These are phyloP conservation scores for Atherix ibis DNA, from an alignment of 2,888 invertebrate genomes.

Conservation along the genomic window DNA sequence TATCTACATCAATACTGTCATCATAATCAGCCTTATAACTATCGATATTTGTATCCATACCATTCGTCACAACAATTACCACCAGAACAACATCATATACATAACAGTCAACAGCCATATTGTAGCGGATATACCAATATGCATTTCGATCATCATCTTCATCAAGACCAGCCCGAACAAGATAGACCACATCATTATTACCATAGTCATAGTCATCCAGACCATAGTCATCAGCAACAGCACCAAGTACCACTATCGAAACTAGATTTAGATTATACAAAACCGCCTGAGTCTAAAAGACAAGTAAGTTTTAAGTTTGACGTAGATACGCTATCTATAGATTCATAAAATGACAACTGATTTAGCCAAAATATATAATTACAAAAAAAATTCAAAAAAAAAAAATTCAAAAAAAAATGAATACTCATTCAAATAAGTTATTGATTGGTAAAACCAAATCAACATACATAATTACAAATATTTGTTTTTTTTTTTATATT, in stretches of 20 bases:
- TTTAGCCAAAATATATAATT: too few relatives aligned
- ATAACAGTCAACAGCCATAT: constrained; percentile 24
- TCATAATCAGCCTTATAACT: constrained; percentile 14
- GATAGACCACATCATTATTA: constrained; percentile 13
- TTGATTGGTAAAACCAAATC: too few relatives aligned
- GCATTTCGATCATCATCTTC: constrained; percentile 19
- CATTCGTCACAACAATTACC: constrained; percentile 20
- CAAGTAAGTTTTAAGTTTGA: constrained; percentile 37
- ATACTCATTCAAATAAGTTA: too few relatives aligned
- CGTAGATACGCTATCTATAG: constrained; percentile 35
- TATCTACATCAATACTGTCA: constrained; percentile 19
- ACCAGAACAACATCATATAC: constrained; percentile 12
- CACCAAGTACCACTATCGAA: constrained; percentile 28
- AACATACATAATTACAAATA: too few relatives aligned
- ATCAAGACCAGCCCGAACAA: constrained; percentile 11
- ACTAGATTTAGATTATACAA: constrained; percentile 35
- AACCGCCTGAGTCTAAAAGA: constrained; percentile 33
- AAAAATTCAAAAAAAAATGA: too few relatives aligned
- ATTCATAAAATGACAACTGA: too few relatives aligned
- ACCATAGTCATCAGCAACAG: constrained; percentile 16
- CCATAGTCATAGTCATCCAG: constrained; percentile 18
- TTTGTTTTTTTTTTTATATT: too few relatives aligned
- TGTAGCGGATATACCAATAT: constrained; percentile 16
- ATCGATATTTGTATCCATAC: constrained; percentile 18
- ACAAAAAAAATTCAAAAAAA: too few relatives aligned